Evolutionary conservation across 1,140 invertebrate genomes (phyloP), one percentile per base, ranked within the genome.

Genomic region (Microplitis demolitor): DNA sequence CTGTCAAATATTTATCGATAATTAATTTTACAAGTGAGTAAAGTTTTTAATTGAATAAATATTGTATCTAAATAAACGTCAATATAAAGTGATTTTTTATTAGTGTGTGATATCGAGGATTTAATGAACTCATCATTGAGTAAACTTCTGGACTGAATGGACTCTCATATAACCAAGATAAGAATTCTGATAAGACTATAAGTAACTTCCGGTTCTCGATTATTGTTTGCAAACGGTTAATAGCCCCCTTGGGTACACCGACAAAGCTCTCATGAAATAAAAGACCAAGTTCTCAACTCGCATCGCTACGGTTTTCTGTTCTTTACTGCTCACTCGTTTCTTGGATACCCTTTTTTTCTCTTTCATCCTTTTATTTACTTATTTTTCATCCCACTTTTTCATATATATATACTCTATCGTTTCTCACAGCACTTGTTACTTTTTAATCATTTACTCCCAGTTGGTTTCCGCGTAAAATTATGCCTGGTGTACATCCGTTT

Each of bases 221-320:
- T 81, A 87, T 86, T 86, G 84, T 86, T 87, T 86, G 84, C 80
- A 76, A 83, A 86, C 81, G 79, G 83, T 86, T 87, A 85, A 86
- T 85, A 85, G 83, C 79, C 82, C 80, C 81, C 73, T 78, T 80
- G 81, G 82, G 56, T 82, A 79, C 78, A 82, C 80, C 79, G 82
- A 78, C 67, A 71, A 76, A 64, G 50, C 78, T 53, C 66, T 67
- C 51, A 67, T 67, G 63, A 66, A 24, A 24, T 24, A 24, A 24
- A 66, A 66, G 37, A 37, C 37, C 63, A 11, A 45, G 63, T 66
- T 8, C 56, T 58, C 9, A 14, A 11, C 45, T 33, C 9, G 5
- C 13, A 14, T 16, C 24, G 37, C 24, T 51, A 4, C 13, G 14
- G 11, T 39, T n/a, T 5, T 66, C 63, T 45, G 39, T 45, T 45